Base-by-base conservation (phyloP, 2,888 invertebrate species). In the Pedicia rivosa region DNA sequence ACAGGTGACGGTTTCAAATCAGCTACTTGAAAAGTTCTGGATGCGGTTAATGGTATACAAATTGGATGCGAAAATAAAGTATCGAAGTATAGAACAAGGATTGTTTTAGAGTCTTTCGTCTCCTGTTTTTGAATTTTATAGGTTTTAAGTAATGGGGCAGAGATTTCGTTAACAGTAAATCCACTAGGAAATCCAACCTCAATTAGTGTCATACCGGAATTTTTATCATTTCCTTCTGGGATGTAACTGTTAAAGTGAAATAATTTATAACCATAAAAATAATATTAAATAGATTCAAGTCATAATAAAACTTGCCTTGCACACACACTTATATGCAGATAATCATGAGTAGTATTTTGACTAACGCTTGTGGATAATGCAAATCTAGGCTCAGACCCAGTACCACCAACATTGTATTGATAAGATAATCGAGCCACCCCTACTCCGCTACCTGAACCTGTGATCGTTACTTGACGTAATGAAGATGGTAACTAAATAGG, bases 161-260 rank as follows among this genome's bases (percentile, higher is more conserved):
- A 78, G 48, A 77, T 76, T 44, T 72, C 62, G 47, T 90, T 86
- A 1, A n/a, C 24, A 10, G 24, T 72, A 54, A 81, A 94, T 10
- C 92, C 92, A 1, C 90, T 90, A 0, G 91, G 91, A 40, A 94
- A 65, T 42, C 75, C 75, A 0, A 92, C 79, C 50, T 90, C 88
- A 68, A 92, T 79, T 1, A 92, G 78, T 10, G 87, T 83, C 75
- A 92, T 80, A 45, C 91, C 91, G 42, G 78, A 76, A 35, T 72
- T 69, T 48, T 72, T 71, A 24, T 69, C 70, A 41, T 63, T 58
- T 56, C 36, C 50, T 46, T 57, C 70, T 38, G 66, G 62, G 2
- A 77, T 76, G 54, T 75, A 81, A 43, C 78, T 79, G 35, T n/a
- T n/a, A n/a, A n/a, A n/a, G n/a, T n/a, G n/a, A n/a, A n/a, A n/a